Evolutionary conservation across 2,888 invertebrate genomes (phyloP).

Genomic region (Congeria kusceri): DNA sequence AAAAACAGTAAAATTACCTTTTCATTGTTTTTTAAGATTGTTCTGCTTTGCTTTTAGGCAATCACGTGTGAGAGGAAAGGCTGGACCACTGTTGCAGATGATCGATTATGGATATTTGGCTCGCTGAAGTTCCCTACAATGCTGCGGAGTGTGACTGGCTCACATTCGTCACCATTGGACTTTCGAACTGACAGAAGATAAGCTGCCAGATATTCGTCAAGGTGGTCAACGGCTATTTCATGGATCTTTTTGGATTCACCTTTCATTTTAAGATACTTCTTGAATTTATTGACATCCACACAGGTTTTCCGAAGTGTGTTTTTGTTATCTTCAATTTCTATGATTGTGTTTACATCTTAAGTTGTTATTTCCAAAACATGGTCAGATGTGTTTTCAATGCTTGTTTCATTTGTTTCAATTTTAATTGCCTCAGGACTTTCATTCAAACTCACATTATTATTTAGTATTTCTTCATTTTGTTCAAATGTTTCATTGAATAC

Average conservation of each 20-base stretch:
- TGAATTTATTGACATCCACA: not conserved
- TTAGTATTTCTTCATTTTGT: no score
- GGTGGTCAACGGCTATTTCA: not conserved
- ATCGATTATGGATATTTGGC: not conserved
- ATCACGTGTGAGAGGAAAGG: not conserved
- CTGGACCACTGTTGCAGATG: not conserved
- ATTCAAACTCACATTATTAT: not conserved
- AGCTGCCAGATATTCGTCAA: not conserved
- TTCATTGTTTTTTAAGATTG: not conserved
- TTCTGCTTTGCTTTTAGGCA: not conserved
- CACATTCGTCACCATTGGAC: not conserved
- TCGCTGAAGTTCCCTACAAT: not conserved
- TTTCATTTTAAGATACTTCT: not conserved
- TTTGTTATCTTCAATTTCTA: not conserved
- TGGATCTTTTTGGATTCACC: not conserved
- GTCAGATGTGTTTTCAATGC: not conserved
- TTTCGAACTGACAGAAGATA: not conserved
- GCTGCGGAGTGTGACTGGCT: not conserved
- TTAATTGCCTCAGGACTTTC: no score
- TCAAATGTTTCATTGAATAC: not conserved
- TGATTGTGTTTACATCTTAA: not conserved
- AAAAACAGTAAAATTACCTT: no score
- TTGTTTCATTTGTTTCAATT: not conserved
- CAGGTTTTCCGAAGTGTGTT: not conserved
- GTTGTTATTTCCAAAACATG: not conserved